phyloP scores from a whole-genome alignment of 2,797 vertebrate species.

The Periparus ater region DNA sequence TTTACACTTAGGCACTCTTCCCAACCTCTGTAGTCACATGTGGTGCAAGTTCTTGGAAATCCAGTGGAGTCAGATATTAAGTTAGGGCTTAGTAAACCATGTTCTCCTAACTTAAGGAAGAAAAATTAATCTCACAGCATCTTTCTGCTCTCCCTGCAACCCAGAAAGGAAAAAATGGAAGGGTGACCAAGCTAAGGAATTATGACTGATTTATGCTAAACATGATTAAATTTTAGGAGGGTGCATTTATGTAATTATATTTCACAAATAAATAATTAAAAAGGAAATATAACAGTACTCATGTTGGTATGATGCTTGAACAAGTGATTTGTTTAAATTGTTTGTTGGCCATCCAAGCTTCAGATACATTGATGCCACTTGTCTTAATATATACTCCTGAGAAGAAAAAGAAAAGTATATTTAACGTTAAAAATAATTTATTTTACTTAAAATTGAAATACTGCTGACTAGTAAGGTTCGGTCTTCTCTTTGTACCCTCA shows the following conservation, averaged over 20 bases:
- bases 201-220: not conserved
- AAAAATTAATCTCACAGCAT: not conserved
- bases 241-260: not conserved
- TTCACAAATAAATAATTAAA: not conserved
- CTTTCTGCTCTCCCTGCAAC: not conserved
- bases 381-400: slow-evolving; percentile 95
- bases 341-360: slow-evolving; percentile 91
- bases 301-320: slow-evolving; percentile 90
- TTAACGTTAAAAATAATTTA: not conserved
- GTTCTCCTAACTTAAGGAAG: slow-evolving; percentile 13
- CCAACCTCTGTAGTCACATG: not conserved
- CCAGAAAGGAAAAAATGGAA: slow-evolving; percentile 19
- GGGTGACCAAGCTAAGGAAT: not conserved
- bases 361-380: slow-evolving; percentile 92
- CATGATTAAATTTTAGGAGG: not conserved
- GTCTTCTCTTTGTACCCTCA: not conserved
- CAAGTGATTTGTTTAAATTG: slow-evolving; percentile 84
- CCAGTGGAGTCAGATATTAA: slow-evolving; percentile 10
- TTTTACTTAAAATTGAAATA: not conserved
- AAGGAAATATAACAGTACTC: slow-evolving; percentile 80
- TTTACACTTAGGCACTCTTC: not conserved
- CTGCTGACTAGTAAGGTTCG: not conserved
- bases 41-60: not conserved
- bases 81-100: slow-evolving; percentile 1
- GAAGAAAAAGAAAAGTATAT: not conserved